Evolutionary conservation across 1,140 invertebrate species (phyloP).

Genomic region (Drosophila suzukii): DNA sequence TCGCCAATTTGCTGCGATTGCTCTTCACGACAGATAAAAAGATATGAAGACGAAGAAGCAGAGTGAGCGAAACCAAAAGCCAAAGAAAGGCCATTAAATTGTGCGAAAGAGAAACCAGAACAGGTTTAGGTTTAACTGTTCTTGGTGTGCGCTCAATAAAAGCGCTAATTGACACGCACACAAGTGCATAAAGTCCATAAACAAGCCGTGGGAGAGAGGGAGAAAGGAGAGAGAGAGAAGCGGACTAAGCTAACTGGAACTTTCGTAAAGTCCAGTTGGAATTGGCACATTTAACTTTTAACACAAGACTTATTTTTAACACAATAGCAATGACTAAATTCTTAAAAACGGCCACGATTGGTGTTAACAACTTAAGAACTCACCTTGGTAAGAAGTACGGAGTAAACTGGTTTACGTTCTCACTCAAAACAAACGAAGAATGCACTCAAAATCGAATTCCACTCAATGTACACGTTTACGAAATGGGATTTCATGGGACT

Average conservation of each 20-base stretch:
- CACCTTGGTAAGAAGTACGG: constrained; percentile 4
- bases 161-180: constrained; percentile 70
- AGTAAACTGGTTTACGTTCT: constrained; percentile 28
- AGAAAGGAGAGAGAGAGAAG: not conserved
- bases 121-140: constrained; percentile 77
- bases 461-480: constrained; percentile 29
- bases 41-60: constrained; percentile 25
- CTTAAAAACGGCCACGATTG: not conserved
- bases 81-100: constrained; percentile 42
- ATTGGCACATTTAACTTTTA: constrained; percentile 34
- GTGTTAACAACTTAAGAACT: not conserved
- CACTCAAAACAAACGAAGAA: constrained; percentile 46
- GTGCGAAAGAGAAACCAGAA: constrained; percentile 53
- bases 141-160: constrained; percentile 51
- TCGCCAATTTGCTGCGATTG: constrained; percentile 24
- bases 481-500: constrained; percentile 5
- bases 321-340: not conserved
- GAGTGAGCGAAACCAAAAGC: constrained; percentile 31
- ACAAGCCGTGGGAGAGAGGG: constrained; percentile 26
- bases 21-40: constrained; percentile 5
- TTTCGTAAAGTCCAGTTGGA: constrained; percentile 46
- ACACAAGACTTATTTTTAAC: constrained; percentile 32
- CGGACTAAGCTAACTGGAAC: constrained; percentile 64
- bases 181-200: constrained; percentile 34
- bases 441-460: constrained; percentile 26